phyloP scores from a whole-genome alignment of 2,797 vertebrate species.

The Sphenodon punctatus region DNA sequence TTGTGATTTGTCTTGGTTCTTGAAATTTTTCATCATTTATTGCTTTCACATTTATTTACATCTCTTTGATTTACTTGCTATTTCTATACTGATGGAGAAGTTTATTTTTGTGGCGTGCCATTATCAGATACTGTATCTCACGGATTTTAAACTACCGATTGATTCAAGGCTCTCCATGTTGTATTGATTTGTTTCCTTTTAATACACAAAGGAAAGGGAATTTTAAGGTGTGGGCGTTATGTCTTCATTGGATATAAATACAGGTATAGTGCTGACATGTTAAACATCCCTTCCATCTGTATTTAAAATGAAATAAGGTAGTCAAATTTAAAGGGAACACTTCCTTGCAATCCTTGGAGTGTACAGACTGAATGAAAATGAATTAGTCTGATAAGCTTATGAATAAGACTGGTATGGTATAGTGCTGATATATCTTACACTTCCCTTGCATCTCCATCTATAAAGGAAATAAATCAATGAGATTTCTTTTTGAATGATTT shows the following conservation, averaged over 20 bases:
- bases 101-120: not conserved
- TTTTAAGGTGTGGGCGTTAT: not conserved
- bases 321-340: not conserved
- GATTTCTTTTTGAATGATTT: not conserved
- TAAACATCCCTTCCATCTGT: not conserved
- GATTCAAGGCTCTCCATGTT: rapidly evolving
- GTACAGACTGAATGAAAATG: not conserved
- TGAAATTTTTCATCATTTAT: not conserved
- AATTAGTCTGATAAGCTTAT: not conserved
- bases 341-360: not conserved
- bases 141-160: not conserved
- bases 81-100: not conserved
- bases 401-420: rapidly evolving
- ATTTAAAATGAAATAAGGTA: not conserved
- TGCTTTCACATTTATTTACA: not conserved
- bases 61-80: not conserved
- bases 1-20: not conserved
- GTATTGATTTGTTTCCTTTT: not conserved
- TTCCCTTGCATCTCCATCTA: not conserved
- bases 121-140: not conserved
- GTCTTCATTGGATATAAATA: not conserved
- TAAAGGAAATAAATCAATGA: constrained; percentile 11
- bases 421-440: not conserved
- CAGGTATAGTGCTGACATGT: not conserved
- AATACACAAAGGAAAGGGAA: not conserved